Conservation (phyloP, 2,113 vertebrate species). For the Malurus melanocephalus region DNA sequence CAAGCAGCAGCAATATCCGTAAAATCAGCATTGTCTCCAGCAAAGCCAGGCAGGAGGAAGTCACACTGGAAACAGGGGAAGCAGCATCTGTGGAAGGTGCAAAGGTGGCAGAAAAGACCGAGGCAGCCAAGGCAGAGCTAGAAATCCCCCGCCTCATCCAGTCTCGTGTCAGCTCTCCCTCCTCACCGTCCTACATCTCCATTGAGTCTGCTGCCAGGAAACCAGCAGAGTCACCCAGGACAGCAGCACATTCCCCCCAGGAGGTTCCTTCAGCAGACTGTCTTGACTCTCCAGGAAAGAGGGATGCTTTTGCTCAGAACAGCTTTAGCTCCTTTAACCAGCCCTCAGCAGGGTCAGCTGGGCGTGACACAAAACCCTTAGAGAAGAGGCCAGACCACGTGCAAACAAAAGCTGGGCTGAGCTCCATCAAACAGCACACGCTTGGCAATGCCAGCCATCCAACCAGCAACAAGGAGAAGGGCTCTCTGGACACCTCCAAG, state of each 20-base stretch:
- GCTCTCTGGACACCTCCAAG: neutral
- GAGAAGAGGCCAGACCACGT: slow-evolving; percentile 3
- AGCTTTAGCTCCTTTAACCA: slow-evolving; percentile 17
- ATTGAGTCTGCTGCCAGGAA: slow-evolving; percentile 84
- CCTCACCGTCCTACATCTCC: slow-evolving; percentile 85
- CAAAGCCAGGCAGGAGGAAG: slow-evolving; percentile 43
- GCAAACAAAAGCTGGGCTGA: slow-evolving; percentile 22
- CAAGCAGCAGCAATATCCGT: slow-evolving; percentile 67
- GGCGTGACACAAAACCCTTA: neutral
- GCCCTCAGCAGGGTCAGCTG: neutral
- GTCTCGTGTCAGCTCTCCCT: slow-evolving; percentile 68
- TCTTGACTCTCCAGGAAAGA: neutral
- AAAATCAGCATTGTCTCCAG: slow-evolving; percentile 80
- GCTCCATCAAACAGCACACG: neutral
- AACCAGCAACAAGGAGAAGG: neutral
- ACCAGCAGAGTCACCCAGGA: slow-evolving; percentile 47
- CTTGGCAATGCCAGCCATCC: neutral
- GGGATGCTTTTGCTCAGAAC: slow-evolving; percentile 19
- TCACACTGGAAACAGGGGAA: neutral
- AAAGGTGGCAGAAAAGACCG: neutral
- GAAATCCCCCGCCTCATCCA: slow-evolving; percentile 44
- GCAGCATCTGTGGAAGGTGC: neutral
- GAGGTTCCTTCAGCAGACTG: neutral
- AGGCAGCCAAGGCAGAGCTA: slow-evolving; percentile 8
- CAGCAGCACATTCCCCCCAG: neutral